Evolutionary conservation across 2,888 invertebrate genomes (phyloP).

Genomic region (Noctua pronuba): DNA sequence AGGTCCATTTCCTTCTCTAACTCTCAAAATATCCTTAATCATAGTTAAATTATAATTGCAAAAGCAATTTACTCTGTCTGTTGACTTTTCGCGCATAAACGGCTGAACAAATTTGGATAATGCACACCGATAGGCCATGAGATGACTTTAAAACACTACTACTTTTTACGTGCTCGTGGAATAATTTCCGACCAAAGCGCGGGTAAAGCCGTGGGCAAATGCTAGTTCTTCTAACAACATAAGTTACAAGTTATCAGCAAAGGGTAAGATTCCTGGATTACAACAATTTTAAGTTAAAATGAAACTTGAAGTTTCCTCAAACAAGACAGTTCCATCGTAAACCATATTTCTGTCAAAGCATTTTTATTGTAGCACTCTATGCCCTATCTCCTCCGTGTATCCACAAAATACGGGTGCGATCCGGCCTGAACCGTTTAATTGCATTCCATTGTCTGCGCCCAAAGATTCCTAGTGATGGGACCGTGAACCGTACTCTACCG

Average conservation of each 20-base stretch:
- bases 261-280: not conserved
- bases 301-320: not conserved
- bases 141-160: not conserved
- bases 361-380: constrained; percentile 10
- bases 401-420: constrained; percentile 54
- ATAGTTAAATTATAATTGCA: not conserved
- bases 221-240: too few relatives aligned
- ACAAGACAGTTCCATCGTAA: not conserved
- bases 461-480: constrained; percentile 65
- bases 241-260: not conserved
- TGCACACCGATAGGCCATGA: not conserved
- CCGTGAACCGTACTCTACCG: not conserved
- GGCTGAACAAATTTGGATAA: not conserved
- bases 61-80: not conserved
- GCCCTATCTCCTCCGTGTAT: constrained; percentile 18
- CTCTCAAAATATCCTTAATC: too few relatives aligned
- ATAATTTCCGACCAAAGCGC: not conserved
- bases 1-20: not conserved
- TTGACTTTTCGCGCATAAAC: not conserved
- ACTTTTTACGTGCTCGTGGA: not conserved
- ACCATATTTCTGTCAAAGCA: not conserved
- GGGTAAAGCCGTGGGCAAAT: not conserved
- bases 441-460: constrained; percentile 67
- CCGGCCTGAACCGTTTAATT: constrained; percentile 60
- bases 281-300: not conserved